These are phyloP conservation scores for Sylvia atricapilla DNA, from an alignment of 2,113 vertebrate genomes.

Conservation along the genomic window DNA sequence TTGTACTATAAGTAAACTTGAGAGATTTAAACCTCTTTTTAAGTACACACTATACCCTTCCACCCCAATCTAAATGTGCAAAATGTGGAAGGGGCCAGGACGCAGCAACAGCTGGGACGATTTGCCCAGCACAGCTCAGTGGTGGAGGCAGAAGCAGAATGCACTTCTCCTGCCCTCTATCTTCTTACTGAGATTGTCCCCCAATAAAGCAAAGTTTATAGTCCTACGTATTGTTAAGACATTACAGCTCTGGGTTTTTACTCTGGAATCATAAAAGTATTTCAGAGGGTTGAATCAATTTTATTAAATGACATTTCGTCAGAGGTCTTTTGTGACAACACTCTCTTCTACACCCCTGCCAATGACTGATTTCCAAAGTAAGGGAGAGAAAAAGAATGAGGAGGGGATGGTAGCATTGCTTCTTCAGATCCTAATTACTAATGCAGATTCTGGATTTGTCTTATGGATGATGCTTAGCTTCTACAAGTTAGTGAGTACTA, in stretches of 20 bases:
- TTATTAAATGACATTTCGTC: not conserved
- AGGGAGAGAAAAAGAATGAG: not conserved
- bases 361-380: not conserved
- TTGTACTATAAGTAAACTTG: not conserved
- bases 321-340: not conserved
- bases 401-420: not conserved
- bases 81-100: not conserved
- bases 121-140: not conserved
- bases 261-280: not conserved
- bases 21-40: not conserved
- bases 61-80: not conserved
- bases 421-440: not conserved
- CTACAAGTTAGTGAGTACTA: not conserved
- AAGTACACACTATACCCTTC: not conserved
- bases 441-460: constrained; percentile 10
- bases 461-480: not conserved
- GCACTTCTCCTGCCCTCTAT: not conserved
- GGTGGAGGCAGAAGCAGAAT: not conserved
- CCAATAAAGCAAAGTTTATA: not conserved
- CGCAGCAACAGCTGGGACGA: not conserved
- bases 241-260: not conserved
- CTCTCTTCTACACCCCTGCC: not conserved
- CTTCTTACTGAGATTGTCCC: not conserved
- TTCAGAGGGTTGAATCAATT: not conserved
- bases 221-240: not conserved